phyloP scores from a whole-genome alignment of 2,888 invertebrate species.

The Lacanobia wlatinum region DNA sequence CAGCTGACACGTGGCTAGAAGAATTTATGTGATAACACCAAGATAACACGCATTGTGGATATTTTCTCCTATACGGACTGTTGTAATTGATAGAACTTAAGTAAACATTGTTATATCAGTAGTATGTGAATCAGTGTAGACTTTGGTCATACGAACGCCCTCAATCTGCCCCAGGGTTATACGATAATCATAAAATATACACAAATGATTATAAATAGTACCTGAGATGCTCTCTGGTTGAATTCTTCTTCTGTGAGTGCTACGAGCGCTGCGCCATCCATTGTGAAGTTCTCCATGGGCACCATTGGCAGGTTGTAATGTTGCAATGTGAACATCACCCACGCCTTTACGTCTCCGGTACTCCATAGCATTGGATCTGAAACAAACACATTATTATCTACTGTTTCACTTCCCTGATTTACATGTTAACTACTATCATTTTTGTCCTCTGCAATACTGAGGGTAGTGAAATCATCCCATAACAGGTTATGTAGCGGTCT shows the following conservation, averaged over 20 bases:
- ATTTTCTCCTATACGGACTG: slow-evolving; percentile 57
- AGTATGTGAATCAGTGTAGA: slow-evolving; percentile 67
- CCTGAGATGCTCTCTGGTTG: slow-evolving; percentile 95
- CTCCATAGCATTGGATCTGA: slow-evolving; percentile 97
- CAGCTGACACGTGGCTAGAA: slow-evolving; percentile 61
- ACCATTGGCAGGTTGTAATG: slow-evolving; percentile 95
- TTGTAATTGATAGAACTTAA: slow-evolving; percentile 48
- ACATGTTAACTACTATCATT: background rate
- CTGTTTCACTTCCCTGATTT: background rate
- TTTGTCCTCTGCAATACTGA: background rate
- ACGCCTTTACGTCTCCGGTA: slow-evolving; percentile 95
- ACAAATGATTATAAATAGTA: slow-evolving; percentile 76
- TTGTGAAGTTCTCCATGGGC: slow-evolving; percentile 94
- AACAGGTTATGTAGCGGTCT: background rate
- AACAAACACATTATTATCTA: slow-evolving; percentile 60
- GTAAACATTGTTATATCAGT: slow-evolving; percentile 68
- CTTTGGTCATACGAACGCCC: slow-evolving; percentile 73
- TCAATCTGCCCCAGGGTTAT: slow-evolving; percentile 71
- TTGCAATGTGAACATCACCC: slow-evolving; percentile 96
- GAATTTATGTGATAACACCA: slow-evolving; percentile 57
- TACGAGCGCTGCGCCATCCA: slow-evolving; percentile 94
- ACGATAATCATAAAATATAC: slow-evolving; percentile 55
- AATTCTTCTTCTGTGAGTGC: slow-evolving; percentile 96
- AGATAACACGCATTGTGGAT: slow-evolving; percentile 53
- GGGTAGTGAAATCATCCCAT: background rate